phyloP scores from a whole-genome alignment of 2,797 vertebrate genomes.

The Sebastes cheni region DNA sequence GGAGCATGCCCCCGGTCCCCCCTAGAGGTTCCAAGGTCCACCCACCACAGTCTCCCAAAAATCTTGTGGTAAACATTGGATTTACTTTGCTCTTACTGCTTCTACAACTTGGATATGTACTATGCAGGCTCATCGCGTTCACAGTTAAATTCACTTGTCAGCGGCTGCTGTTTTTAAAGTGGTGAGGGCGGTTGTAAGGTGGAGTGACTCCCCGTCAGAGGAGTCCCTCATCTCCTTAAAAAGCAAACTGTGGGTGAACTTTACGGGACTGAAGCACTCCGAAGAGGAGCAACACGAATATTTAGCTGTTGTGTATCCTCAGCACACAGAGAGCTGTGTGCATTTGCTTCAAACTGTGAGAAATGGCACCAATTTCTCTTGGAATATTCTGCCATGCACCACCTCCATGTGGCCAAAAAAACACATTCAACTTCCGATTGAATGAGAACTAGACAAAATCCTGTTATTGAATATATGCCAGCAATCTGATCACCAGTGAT shows the following conservation, averaged over 20 bases:
- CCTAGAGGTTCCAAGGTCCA: background rate
- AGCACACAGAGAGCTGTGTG: background rate
- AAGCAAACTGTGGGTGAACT: slow-evolving; percentile 47
- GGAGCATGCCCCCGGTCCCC: background rate
- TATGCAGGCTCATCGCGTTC: slow-evolving; percentile 3
- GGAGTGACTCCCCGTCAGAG: slow-evolving; percentile 26
- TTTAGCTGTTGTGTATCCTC: slow-evolving; percentile 1
- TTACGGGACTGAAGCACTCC: slow-evolving; percentile 24
- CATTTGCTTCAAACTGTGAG: background rate
- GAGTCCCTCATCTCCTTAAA: slow-evolving; percentile 32
- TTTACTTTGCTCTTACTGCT: background rate
- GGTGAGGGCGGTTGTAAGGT: slow-evolving; percentile 1
- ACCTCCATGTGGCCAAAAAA: background rate
- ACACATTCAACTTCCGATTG: background rate
- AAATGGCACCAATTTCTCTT: background rate
- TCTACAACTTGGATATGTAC: background rate
- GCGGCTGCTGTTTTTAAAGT: slow-evolving; percentile 39
- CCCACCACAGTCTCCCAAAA: background rate
- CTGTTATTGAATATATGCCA: background rate
- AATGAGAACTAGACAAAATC: background rate
- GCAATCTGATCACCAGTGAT: background rate
- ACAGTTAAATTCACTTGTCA: slow-evolving; percentile 30
- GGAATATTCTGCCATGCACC: background rate
- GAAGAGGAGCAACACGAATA: slow-evolving; percentile 25
- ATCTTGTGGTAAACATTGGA: background rate